These are phyloP conservation scores for Lutraria lutraria DNA, from an alignment of 2,888 invertebrate species.

Conservation along the genomic window DNA sequence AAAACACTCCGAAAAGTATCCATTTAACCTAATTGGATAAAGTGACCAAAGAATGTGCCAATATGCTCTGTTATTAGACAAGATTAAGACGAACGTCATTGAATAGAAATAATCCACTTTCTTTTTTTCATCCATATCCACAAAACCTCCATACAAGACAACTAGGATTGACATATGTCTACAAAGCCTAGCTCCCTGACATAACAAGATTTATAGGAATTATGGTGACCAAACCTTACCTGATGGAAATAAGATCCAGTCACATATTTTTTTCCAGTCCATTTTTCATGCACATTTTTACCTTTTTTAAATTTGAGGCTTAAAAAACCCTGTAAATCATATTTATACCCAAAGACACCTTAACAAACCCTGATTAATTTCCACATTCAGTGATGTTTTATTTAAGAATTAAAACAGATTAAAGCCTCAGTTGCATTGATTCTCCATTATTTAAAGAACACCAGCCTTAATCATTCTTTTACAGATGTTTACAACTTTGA, in stretches of 20 bases:
- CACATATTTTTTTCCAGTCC: too few species aligned
- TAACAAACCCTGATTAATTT: too few species aligned
- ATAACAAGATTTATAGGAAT: neutral
- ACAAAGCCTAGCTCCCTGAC: neutral
- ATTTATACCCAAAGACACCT: too few species aligned
- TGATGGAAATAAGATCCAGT: too few species aligned
- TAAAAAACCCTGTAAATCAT: too few species aligned
- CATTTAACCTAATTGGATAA: conserved; percentile 7
- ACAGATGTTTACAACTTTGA: neutral
- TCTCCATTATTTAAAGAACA: too few species aligned
- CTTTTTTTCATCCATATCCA: neutral
- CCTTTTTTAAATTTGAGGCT: too few species aligned
- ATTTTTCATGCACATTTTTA: too few species aligned
- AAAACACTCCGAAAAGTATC: neutral
- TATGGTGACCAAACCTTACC: neutral
- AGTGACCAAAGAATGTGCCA: neutral
- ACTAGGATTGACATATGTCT: neutral
- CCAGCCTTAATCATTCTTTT: neutral
- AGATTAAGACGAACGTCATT: neutral
- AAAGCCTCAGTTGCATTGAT: too few species aligned
- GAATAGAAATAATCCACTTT: neutral
- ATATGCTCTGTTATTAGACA: neutral
- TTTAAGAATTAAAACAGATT: too few species aligned
- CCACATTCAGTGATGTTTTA: too few species aligned
- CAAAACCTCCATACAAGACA: neutral